These are phyloP conservation scores for Cyphomyrmex costatus DNA, from an alignment of 1,140 invertebrate species.

Conservation along the genomic window DNA sequence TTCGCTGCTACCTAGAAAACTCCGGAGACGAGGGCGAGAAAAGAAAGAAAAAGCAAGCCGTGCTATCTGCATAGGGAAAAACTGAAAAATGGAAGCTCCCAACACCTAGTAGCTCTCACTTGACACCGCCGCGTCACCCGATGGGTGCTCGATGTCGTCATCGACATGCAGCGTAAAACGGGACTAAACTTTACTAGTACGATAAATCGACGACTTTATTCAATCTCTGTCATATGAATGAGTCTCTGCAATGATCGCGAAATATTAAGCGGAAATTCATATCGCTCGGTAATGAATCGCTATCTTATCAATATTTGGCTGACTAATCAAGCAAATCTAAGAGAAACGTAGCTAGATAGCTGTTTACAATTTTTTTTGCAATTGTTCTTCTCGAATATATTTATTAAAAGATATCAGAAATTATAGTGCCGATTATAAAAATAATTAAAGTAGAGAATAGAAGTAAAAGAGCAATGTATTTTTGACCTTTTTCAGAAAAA, in stretches of 20 bases:
- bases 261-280: slow-evolving; percentile 9
- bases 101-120: slow-evolving; percentile 27
- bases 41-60: slow-evolving; percentile 11
- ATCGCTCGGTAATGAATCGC: not conserved
- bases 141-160: slow-evolving; percentile 49
- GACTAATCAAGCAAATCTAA: not conserved
- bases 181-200: slow-evolving; percentile 51
- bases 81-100: slow-evolving; percentile 22
- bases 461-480: no score
- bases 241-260: not conserved
- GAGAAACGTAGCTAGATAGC: not conserved
- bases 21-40: not conserved
- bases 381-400: not conserved
- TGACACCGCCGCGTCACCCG: not conserved
- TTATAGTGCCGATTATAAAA: not conserved
- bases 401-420: not conserved
- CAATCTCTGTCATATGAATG: slow-evolving; percentile 56
- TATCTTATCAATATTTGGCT: not conserved
- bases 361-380: not conserved
- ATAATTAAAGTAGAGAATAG: not conserved
- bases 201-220: slow-evolving; percentile 61
- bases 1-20: slow-evolving; percentile 44
- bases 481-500: not conserved
- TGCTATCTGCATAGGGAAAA: slow-evolving; percentile 27
- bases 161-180: slow-evolving; percentile 46